phyloP scores from a whole-genome alignment of 2,888 invertebrate genomes.

The Parnassius apollo region DNA sequence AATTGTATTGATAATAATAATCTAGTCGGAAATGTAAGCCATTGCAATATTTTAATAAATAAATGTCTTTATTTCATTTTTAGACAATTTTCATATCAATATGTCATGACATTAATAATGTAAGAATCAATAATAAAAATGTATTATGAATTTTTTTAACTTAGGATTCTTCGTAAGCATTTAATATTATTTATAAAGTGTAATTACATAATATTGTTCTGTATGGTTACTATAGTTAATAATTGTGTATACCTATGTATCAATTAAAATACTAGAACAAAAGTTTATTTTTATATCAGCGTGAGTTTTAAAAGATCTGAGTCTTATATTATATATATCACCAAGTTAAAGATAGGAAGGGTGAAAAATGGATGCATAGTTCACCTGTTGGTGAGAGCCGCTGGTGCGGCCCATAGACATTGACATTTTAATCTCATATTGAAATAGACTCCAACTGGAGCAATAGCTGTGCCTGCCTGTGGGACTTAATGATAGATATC shows the following conservation, averaged over 20 bases:
- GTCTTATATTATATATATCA: too few relatives aligned
- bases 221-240: conserved; percentile 56
- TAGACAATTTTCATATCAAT: conserved; percentile 37
- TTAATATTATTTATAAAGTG: conserved; percentile 39
- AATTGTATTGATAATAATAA: conserved; percentile 71
- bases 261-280: conserved; percentile 41
- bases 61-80: conserved; percentile 33
- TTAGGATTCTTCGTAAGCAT: conserved; percentile 23
- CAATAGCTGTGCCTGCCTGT: too few relatives aligned
- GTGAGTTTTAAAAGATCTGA: too few relatives aligned
- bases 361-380: too few relatives aligned
- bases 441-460: too few relatives aligned
- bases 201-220: conserved; percentile 42
- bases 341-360: too few relatives aligned
- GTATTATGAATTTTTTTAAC: conserved; percentile 17
- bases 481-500: too few relatives aligned
- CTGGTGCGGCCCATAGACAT: too few relatives aligned
- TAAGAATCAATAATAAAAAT: conserved; percentile 30
- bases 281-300: conserved; percentile 31
- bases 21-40: conserved; percentile 80
- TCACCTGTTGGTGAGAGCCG: too few relatives aligned
- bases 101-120: conserved; percentile 31
- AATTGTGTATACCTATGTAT: conserved; percentile 42
- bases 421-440: too few relatives aligned
- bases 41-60: conserved; percentile 71